Base-by-base conservation (phyloP, 2,888 invertebrate genomes). In the Caradrina clavipalpis region DNA sequence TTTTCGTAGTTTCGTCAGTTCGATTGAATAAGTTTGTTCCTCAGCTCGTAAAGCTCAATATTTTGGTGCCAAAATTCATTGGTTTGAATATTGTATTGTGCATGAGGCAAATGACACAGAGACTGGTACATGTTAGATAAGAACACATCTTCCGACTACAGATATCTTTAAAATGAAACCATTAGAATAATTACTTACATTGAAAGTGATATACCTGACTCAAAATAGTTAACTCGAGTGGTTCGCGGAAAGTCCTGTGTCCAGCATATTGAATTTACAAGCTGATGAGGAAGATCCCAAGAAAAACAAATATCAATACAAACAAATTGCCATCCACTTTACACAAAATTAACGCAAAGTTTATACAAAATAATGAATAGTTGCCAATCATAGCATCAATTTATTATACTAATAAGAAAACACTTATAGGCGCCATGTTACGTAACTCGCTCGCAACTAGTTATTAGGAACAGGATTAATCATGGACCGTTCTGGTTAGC, bases 381-480 rank as follows among this genome's bases (percentile, higher is more conserved):
- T 69, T 78, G 70, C 82, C 80, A 87, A 86, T 88, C 84, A 85
- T 79, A 84, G 66, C 74, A 82, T 85, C 82, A 80, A 86, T 85
- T 84, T 85, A 87, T 87, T 81, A 82, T 49, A 80, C 83, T 86
- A 87, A 87, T 87, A 87, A 82, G 81, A 70, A 78, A 79, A 81
- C 77, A 83, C 85, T 81, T 83, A 80, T 15, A 73, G 78, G 81
- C 81, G 84, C 84, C 76, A 82, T 39, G 63, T 82, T 83, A 70
- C 60, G 81, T 66, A 81, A 78, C 31, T 15, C 39, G 35, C 53
- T 68, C 53, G 62, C 69, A 73, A 69, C 81, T 64, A 59, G 78
- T 82, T 82, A 81, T 80, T 83, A 73, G 57, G 73, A 53, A 47
- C 66, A 78, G 66, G 68, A 81, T 81, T 81, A 78, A 80, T 81